Conservation (phyloP, 2,113 vertebrate species). For the Cygnus atratus region DNA sequence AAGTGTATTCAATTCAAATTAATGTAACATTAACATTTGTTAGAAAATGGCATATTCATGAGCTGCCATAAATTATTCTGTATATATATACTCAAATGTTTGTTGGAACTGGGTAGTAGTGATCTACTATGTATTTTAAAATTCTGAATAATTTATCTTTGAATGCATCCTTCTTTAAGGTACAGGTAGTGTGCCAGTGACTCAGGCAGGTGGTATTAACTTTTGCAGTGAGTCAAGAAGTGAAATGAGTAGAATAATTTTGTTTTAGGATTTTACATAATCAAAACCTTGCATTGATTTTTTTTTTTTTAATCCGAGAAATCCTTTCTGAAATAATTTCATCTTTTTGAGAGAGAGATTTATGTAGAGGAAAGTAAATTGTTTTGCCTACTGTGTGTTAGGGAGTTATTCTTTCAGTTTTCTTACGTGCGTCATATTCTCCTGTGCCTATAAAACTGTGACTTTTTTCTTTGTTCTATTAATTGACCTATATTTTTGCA, state of each 20-base stretch:
- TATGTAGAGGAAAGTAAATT: not conserved
- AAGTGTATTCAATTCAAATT: not conserved
- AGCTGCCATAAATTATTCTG: not conserved
- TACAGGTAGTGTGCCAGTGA: not conserved
- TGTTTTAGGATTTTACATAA: not conserved
- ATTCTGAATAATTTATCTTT: not conserved
- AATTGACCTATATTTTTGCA: not conserved
- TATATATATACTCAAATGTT: not conserved
- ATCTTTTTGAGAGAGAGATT: not conserved
- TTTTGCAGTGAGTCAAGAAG: not conserved
- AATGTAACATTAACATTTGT: not conserved
- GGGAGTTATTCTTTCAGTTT: not conserved
- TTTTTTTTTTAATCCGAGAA: not conserved
- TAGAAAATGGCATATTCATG: not conserved
- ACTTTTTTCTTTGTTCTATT: not conserved
- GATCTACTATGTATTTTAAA: not conserved
- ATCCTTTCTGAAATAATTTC: not conserved
- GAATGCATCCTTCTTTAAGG: not conserved
- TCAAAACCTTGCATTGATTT: not conserved
- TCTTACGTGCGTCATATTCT: not conserved
- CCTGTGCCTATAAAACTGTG: not conserved
- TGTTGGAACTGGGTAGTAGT: not conserved
- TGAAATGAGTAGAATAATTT: not conserved
- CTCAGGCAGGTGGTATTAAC: not conserved
- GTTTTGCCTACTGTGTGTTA: not conserved